Evolutionary conservation across 1,140 invertebrate species (phyloP), one percentile per base, ranked within the genome.

Genomic region (Globodera rostochiensis): DNA sequence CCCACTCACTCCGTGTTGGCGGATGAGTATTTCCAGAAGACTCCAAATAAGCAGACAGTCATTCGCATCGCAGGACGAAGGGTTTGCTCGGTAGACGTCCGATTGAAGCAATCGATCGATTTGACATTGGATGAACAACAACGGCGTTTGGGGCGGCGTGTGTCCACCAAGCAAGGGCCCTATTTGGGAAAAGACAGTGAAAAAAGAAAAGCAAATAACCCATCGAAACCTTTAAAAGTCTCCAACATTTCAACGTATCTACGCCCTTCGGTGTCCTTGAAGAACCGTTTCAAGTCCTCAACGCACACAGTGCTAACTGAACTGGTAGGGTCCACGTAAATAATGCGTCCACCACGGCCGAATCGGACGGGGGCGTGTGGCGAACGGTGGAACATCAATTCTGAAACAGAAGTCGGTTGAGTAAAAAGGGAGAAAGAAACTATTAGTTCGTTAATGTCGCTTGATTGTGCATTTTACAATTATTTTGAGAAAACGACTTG

Each of bases 41-140:
- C 64, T 21, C 86, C 86, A 87, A 69, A 87, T 85, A 2, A 87
- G 76, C n/a, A 88, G 45, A 60, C 86, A 88, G 75, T 87, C 86
- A 69, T 86, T 87, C 3, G 86, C 81, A 74, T 87, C 86, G n/a
- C 78, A 50, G 6, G 78, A 85, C 1, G 77, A 45, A 11, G 84
- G 86, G 80, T 87, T 87, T 15, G 66, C 69, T 21, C 71, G 53
- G 25, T 88, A 88, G 50, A 87, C 76, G 46, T 87, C 85, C 6
- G 85, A 87, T 21, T 80, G 70, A 0, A 21, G 66, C 21, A 87
- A 86, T 7, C 77, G 50, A 19, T 79, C 53, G 45, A 87, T 88
- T 76, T 87, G 86, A 11, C 80, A 77, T 71, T 88, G 75, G 15
- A 87, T 81, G 69, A 87, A 87, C 9, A 86, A 49, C 9, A 79